Conservation (phyloP, 2,888 invertebrate species). For the Pristionchus exspectatus region DNA sequence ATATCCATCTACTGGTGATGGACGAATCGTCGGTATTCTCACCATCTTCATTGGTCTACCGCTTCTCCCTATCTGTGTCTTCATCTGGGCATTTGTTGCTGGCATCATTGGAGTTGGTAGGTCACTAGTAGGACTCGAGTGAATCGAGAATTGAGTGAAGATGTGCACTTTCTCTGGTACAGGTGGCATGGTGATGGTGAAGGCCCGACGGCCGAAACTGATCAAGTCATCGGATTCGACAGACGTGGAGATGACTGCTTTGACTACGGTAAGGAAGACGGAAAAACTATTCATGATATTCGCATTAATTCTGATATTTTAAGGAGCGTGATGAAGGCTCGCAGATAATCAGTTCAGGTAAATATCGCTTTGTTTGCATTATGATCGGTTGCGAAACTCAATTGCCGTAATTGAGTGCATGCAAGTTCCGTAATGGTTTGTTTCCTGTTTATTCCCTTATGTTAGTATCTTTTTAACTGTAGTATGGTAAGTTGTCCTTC, state of each 20-base stretch:
- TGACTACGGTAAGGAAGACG: neutral
- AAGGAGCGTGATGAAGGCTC: constrained; percentile 13
- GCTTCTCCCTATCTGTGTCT: neutral
- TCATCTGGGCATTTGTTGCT: constrained; percentile 33
- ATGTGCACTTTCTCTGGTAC: neutral
- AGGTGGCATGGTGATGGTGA: constrained; percentile 1
- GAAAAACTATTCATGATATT: neutral
- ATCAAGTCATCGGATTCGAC: neutral
- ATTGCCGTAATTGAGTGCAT: no score
- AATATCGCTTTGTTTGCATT: neutral
- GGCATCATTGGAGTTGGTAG: constrained; percentile 33
- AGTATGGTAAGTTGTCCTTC: no score
- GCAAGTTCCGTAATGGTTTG: no score
- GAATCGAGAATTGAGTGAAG: neutral
- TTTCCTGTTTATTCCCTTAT: no score
- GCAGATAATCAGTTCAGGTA: constrained; percentile 3
- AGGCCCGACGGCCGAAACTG: neutral
- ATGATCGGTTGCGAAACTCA: neutral
- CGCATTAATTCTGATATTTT: neutral
- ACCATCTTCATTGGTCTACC: constrained; percentile 12
- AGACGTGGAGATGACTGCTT: constrained; percentile 25
- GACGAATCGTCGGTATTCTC: constrained; percentile 20
- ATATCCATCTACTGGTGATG: neutral
- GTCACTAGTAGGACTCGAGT: neutral
- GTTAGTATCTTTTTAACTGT: no score